phyloP scores from a whole-genome alignment of 2,113 vertebrate species.

The Catharus bicknelli region DNA sequence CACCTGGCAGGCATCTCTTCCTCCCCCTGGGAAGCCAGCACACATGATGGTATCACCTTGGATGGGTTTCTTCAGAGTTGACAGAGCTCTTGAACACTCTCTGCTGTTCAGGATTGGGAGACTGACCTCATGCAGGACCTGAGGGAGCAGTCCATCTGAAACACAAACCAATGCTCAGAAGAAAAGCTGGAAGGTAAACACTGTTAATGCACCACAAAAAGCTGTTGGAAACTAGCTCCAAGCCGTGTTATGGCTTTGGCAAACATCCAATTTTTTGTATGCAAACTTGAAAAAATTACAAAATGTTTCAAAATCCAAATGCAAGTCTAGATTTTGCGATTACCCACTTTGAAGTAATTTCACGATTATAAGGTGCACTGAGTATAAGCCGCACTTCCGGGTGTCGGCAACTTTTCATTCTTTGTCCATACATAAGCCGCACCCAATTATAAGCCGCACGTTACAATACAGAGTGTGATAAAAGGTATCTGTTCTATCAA shows the following conservation, averaged over 20 bases:
- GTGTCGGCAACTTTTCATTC: too few species aligned
- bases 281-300: not conserved
- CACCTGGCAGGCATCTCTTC: slow-evolving; percentile 88
- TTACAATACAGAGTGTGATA: too few species aligned
- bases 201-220: not conserved
- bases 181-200: not conserved
- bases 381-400: too few species aligned
- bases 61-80: slow-evolving; percentile 66
- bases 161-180: not conserved
- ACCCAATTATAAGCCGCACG: too few species aligned
- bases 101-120: slow-evolving; percentile 79
- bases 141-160: slow-evolving; percentile 78
- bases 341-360: not conserved
- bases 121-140: slow-evolving; percentile 77
- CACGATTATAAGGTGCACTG: too few species aligned
- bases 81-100: slow-evolving; percentile 76
- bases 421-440: too few species aligned
- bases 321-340: not conserved
- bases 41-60: slow-evolving; percentile 78
- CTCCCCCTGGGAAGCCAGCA: slow-evolving; percentile 85
- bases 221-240: not conserved
- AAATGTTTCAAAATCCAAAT: not conserved
- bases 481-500: too few species aligned
- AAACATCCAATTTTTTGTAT: not conserved
- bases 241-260: not conserved